phyloP scores from a whole-genome alignment of 30 jellyfish, hydroid and myxozoan species.

The Turritopsis dohrnii region DNA sequence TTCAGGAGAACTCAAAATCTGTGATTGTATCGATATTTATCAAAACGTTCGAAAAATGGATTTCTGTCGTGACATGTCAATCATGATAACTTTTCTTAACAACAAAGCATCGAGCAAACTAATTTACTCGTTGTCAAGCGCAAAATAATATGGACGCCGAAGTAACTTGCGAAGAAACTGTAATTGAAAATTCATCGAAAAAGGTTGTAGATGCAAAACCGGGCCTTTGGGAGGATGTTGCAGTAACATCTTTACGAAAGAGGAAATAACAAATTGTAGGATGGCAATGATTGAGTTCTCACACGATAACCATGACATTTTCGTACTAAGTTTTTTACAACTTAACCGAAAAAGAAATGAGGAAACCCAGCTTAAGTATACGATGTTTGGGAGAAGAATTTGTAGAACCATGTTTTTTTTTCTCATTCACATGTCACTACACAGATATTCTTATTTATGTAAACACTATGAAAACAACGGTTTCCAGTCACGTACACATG shows the following conservation, averaged over 20 bases:
- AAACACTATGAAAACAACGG: too few species aligned
- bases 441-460: too few species aligned
- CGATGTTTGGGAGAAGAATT: not conserved
- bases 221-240: not conserved
- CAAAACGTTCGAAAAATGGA: too few species aligned
- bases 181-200: not conserved
- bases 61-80: too few species aligned
- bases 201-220: not conserved
- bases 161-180: too few species aligned
- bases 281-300: not conserved
- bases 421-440: too few species aligned
- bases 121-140: too few species aligned
- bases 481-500: not conserved
- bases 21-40: too few species aligned
- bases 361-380: not conserved
- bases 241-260: not conserved
- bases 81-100: too few species aligned
- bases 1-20: too few species aligned
- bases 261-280: not conserved
- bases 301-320: not conserved
- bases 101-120: too few species aligned
- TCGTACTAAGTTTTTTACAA: not conserved
- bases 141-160: too few species aligned
- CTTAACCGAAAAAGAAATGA: not conserved
- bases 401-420: not conserved